Evolutionary conservation across 2,888 invertebrate genomes (phyloP).

Genomic region (Polydrusus cervinus): DNA sequence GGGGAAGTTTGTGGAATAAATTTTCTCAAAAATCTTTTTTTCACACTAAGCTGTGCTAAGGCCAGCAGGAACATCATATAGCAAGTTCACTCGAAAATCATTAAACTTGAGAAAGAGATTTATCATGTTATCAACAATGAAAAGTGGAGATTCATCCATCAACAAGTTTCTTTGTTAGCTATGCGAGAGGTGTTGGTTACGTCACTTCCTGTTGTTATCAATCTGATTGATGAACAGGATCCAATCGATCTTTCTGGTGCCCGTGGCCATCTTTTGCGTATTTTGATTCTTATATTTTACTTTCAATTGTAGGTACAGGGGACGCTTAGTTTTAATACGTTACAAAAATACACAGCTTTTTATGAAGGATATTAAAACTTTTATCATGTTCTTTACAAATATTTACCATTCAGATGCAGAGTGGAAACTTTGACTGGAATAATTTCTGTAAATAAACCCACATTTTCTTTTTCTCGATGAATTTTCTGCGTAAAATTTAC

Average conservation of each 20-base stretch:
- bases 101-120: constrained; percentile 48
- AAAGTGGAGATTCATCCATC: constrained; percentile 53
- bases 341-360: too few species aligned
- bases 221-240: constrained; percentile 60
- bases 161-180: constrained; percentile 56
- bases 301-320: neutral
- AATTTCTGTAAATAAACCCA: too few species aligned
- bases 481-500: too few species aligned
- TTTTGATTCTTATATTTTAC: constrained; percentile 25
- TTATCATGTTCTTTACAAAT: too few species aligned
- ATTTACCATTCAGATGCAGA: too few species aligned
- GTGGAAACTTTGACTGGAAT: too few species aligned
- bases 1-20: too few species aligned
- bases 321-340: neutral
- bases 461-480: too few species aligned
- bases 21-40: too few species aligned
- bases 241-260: constrained; percentile 41
- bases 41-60: too few species aligned
- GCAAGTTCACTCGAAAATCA: constrained; percentile 47
- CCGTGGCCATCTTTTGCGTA: constrained; percentile 24
- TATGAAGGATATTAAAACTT: too few species aligned
- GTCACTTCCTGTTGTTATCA: constrained; percentile 63
- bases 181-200: constrained; percentile 51
- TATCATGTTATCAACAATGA: constrained; percentile 53
- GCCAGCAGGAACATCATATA: too few species aligned